Evolutionary conservation across 2,113 vertebrate species (phyloP).

Genomic region (Chroicocephalus ridibundus): DNA sequence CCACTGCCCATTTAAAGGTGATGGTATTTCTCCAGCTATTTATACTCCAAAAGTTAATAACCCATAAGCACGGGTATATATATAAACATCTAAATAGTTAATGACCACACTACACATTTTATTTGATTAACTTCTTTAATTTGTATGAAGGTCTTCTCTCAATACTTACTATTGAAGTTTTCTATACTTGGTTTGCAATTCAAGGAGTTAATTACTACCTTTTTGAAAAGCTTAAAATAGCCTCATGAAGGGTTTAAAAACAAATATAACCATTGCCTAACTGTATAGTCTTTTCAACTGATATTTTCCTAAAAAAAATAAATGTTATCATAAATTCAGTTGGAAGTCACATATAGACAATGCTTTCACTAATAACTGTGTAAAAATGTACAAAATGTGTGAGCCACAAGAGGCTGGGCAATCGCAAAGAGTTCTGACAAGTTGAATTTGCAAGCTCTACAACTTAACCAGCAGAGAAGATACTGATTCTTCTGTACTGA

Average conservation of each 20-base stretch:
- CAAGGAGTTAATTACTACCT: neutral
- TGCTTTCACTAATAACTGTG: neutral
- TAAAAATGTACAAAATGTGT: neutral
- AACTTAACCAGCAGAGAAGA: neutral
- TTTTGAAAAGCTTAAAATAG: neutral
- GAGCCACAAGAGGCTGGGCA: neutral
- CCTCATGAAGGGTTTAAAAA: neutral
- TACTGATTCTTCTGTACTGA: neutral
- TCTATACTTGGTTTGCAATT: neutral
- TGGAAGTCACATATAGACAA: neutral
- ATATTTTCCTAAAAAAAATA: neutral
- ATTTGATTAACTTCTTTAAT: neutral
- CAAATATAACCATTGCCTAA: neutral
- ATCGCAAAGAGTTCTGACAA: neutral
- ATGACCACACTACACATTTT: neutral
- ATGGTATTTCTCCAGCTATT: neutral
- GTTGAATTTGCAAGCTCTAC: neutral
- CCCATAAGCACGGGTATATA: neutral
- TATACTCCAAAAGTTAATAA: neutral
- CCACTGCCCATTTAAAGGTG: neutral
- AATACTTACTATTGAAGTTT: neutral
- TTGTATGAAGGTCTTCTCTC: neutral
- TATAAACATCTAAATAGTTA: neutral
- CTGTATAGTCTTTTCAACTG: neutral
- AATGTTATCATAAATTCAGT: neutral